phyloP scores from a whole-genome alignment of 2,888 invertebrate genomes.

The Cheilosia grossa region DNA sequence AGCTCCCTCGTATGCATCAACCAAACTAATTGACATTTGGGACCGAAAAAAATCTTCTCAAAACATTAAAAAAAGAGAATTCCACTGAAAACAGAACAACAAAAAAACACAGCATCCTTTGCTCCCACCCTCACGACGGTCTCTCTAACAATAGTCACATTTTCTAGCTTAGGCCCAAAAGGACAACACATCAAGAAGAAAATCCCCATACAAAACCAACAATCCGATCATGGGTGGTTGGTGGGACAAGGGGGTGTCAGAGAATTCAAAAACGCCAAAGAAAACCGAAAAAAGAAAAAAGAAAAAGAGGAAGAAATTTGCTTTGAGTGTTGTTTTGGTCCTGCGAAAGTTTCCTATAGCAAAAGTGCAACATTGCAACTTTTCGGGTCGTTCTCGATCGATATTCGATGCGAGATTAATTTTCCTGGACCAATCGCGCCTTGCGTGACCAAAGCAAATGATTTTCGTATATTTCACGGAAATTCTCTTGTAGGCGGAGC shows the following conservation, averaged over 20 bases:
- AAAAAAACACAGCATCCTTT: neutral
- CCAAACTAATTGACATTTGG: too few relatives aligned
- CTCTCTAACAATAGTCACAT: neutral
- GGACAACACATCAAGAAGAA: slow-evolving; percentile 19
- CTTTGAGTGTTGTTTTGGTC: slow-evolving; percentile 38
- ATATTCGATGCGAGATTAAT: slow-evolving; percentile 75
- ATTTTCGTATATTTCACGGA: slow-evolving; percentile 75
- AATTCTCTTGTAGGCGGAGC: slow-evolving; percentile 72
- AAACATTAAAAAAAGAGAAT: neutral
- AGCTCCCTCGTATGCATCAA: too few relatives aligned
- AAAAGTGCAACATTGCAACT: slow-evolving; percentile 72
- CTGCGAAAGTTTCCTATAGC: slow-evolving; percentile 46
- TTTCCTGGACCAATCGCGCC: slow-evolving; percentile 77
- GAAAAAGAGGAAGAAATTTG: slow-evolving; percentile 19
- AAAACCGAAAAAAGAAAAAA: slow-evolving; percentile 3
- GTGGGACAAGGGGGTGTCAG: neutral
- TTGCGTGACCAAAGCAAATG: slow-evolving; percentile 76
- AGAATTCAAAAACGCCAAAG: slow-evolving; percentile 7
- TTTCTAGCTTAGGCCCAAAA: slow-evolving; percentile 35
- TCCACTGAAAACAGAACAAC: neutral
- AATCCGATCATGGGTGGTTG: slow-evolving; percentile 23
- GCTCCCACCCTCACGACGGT: neutral
- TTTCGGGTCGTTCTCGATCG: slow-evolving; percentile 73
- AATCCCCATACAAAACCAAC: slow-evolving; percentile 5
- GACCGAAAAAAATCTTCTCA: too few relatives aligned